Base-by-base conservation (phyloP, 1,140 invertebrate species). In the Eriosoma lanigerum region DNA sequence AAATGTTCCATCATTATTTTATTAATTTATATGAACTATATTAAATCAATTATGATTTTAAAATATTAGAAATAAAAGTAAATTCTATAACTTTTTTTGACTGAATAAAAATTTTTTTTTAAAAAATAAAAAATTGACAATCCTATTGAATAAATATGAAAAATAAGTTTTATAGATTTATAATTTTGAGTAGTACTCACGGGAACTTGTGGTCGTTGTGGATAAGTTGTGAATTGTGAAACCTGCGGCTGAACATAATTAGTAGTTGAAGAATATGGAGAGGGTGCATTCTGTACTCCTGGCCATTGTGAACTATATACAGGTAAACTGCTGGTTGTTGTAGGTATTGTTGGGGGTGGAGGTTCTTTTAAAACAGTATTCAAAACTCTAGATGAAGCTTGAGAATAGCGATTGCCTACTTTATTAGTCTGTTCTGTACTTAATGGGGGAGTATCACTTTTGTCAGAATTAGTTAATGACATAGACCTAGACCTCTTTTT, bases 381-480 rank as follows among this genome's bases (percentile, higher is more conserved):
- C 19, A 38, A 46, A 15, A 1, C 21, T 62, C 56, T 78, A 48
- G 73, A 60, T 24, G 75, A n/a, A 26, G 54, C 19, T 48, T 62
- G 75, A 46, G 75, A 62, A 29, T 60, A 46, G 1, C 56, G 54
- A 26, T 12, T 62, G 24, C 32, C 54, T 46, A 38, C 19, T 78
- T 78, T 78, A 12, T 24, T 60, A 19, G 75, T 48, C 9, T 48
- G 32, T 78, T 78, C 75, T 0, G 9, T 10, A 46, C 46, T 58
- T 62, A 58, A 46, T n/a, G 32, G 32, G 13, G 75, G 75, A 38
- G 75, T 78, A 60, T 78, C 75, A 78, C 56, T 78, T 62, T 78
- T 78, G 17, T 78, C 75, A 46, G 75, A 78, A 29, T 78, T 78
- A 26, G 75, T 78, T 62, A 78, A 24, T 62, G 75, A 78, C n/a